Evolutionary conservation across 2,797 vertebrate species (phyloP), one percentile per base, ranked within the genome.

Genomic region (Poeciliopsis infans): DNA sequence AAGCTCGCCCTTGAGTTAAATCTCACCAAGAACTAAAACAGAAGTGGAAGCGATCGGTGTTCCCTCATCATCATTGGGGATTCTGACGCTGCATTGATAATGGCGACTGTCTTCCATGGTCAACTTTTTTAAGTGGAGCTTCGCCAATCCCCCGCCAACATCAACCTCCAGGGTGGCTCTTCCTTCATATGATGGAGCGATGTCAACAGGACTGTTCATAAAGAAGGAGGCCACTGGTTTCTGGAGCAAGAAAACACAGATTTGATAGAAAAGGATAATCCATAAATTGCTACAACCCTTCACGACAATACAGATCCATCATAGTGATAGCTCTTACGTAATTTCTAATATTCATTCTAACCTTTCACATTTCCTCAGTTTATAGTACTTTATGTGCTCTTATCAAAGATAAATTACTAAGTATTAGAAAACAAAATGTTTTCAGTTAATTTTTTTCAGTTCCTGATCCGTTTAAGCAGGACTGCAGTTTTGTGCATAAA

Each of bases 11-110:
- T 25, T 72, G 15, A 64, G 10, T 87, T 43, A 16, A 81, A 75
- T 82, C 93, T 95, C 75, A 96, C 96, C 95, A 46, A 95, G 90
- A 33, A 96, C 96, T 83, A 96, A 55, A 75, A 96, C 80, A 11
- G 66, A 85, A 2, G 95, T 95, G 15, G 78, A 43, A 70, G 75
- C 91, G 20, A 83, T 4, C 20, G 79, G 43, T 16, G 0, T 89
- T 80, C 95, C 95, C 4, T 90, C 89, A 1, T 85, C 83, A 23
- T 96, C 95, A 0, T 59, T 46, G 12, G 86, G 91, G 81, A 96
- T 94, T 11, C 51, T 25, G 31, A 96, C 91, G 2, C 70, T 86
- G 84, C 96, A 96, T 74, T 89, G 91, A 75, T 86, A 96, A 8
- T 0, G 49, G 13, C 91, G 82, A 86, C 74, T 96, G 80, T 96